phyloP scores from a whole-genome alignment of 2,113 vertebrate species.

The Camelus bactrianus region DNA sequence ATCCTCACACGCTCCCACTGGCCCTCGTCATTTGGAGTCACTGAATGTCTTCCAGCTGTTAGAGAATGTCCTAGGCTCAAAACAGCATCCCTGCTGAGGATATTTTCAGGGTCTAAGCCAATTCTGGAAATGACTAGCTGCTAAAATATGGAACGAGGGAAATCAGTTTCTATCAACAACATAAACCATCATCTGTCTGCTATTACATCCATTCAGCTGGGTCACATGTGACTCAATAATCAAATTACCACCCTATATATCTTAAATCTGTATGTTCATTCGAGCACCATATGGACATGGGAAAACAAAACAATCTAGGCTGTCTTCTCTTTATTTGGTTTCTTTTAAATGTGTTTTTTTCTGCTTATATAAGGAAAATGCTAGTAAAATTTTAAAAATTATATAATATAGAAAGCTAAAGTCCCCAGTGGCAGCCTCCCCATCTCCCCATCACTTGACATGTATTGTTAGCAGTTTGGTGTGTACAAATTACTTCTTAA shows the following conservation, averaged over 20 bases:
- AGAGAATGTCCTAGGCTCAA: conserved; percentile 22
- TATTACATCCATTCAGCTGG: conserved; percentile 76
- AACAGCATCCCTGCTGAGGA: conserved; percentile 58
- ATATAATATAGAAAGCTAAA: neutral
- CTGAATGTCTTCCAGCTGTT: conserved; percentile 77
- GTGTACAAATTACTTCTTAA: conserved; percentile 25
- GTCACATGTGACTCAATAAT: conserved; percentile 80
- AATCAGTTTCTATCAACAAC: conserved; percentile 71
- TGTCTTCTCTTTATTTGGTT: conserved; percentile 61
- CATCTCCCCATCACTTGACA: neutral
- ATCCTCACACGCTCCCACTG: neutral
- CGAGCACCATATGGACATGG: conserved; percentile 49
- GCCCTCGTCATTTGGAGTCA: conserved; percentile 38
- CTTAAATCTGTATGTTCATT: conserved; percentile 66
- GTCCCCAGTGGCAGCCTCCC: neutral
- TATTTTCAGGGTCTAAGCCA: conserved; percentile 67
- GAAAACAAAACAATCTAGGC: conserved; percentile 67
- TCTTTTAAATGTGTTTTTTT: conserved; percentile 41
- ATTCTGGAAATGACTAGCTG: conserved; percentile 74
- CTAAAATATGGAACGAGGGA: conserved; percentile 73
- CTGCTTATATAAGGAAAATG: conserved; percentile 17
- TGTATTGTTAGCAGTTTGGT: conserved; percentile 25
- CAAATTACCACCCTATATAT: conserved; percentile 81
- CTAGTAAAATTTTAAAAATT: conserved; percentile 40
- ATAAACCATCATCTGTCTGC: conserved; percentile 76